Conservation (phyloP, 2,113 vertebrate genomes). For the Alces alces region DNA sequence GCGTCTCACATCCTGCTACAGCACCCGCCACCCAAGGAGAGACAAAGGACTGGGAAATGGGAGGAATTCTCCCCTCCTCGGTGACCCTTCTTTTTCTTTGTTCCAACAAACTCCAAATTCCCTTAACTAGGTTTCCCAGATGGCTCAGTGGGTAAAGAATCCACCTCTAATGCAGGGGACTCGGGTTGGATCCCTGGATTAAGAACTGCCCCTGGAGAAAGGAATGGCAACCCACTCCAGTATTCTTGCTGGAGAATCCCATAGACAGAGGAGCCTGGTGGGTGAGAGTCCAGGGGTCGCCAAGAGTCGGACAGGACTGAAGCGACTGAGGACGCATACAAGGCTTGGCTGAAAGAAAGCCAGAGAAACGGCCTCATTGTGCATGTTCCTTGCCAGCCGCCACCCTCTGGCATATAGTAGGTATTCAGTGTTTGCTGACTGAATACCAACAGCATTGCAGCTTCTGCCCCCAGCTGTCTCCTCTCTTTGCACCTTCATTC, state of each 20-base stretch:
- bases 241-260: not conserved
- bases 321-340: not conserved
- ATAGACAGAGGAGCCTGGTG: not conserved
- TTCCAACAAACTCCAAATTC: too few species aligned
- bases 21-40: not conserved
- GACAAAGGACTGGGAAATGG: not conserved
- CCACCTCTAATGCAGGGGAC: not conserved
- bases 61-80: not conserved
- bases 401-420: not conserved
- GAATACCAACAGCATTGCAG: fast-evolving
- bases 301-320: not conserved
- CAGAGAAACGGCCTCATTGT: not conserved
- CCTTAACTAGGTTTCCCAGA: not conserved
- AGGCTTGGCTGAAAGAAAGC: not conserved
- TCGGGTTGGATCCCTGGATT: not conserved
- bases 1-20: not conserved
- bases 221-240: not conserved
- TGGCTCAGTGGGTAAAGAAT: not conserved
- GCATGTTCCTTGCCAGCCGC: fast-evolving
- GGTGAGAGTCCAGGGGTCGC: not conserved
- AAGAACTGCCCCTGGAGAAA: not conserved
- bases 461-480: not conserved
- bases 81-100: not conserved
- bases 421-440: not conserved
- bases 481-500: not conserved